Evolutionary conservation across 2,113 vertebrate species (phyloP).

Genomic region (Dicentrarchus labrax): DNA sequence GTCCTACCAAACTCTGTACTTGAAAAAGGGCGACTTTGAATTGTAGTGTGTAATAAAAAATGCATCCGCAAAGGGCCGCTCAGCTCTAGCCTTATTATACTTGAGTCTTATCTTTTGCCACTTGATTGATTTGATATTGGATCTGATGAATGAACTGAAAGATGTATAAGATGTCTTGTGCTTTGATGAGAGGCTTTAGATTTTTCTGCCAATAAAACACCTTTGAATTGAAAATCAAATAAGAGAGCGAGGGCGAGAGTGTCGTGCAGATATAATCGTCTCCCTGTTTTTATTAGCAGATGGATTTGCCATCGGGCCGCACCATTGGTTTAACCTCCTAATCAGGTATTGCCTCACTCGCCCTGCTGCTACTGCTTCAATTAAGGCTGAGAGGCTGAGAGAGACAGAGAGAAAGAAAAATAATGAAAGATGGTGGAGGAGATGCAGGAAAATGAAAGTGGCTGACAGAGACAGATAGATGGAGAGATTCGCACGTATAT

Average conservation of each 20-base stretch:
- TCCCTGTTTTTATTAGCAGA: conserved; percentile 77
- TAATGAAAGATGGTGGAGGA: conserved; percentile 64
- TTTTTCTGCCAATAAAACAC: conserved; percentile 39
- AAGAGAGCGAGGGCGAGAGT: conserved; percentile 4
- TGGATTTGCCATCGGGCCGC: conserved; percentile 77
- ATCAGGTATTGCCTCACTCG: conserved; percentile 74
- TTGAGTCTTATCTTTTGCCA: conserved; percentile 4
- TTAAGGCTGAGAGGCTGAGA: conserved; percentile 56
- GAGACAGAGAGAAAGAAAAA: conserved; percentile 50
- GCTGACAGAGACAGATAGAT: conserved; percentile 65
- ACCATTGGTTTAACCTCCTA: conserved; percentile 76
- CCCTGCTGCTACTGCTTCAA: conserved; percentile 61
- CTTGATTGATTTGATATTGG: conserved; percentile 30
- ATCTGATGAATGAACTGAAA: conserved; percentile 19
- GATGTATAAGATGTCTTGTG: neutral
- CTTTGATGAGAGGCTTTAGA: conserved; percentile 36
- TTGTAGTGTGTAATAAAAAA: neutral
- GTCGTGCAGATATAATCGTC: conserved; percentile 62
- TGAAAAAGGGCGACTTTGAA: neutral
- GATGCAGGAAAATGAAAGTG: conserved; percentile 68
- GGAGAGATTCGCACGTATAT: conserved; percentile 51
- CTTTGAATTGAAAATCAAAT: conserved; percentile 56
- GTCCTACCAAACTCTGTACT: neutral
- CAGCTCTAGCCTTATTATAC: neutral
- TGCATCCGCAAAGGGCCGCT: neutral